Conservation (phyloP, 2,797 vertebrate genomes). For the Lithobates pipiens region DNA sequence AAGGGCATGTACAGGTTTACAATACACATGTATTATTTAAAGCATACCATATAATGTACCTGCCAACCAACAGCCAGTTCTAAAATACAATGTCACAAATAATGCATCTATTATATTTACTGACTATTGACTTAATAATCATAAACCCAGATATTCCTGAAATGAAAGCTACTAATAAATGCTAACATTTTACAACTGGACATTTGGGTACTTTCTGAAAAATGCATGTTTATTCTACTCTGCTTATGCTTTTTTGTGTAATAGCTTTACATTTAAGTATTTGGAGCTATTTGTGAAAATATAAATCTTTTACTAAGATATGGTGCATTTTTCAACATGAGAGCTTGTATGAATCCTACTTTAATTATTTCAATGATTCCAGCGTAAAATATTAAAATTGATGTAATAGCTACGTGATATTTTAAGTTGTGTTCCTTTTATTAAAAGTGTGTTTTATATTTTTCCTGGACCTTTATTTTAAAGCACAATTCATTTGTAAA, state of each 20-base stretch:
- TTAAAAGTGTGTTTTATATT: background rate
- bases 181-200: background rate
- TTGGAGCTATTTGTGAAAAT: no score
- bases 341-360: no score
- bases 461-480: background rate
- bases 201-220: background rate
- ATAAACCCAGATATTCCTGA: background rate
- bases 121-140: no score
- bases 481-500: background rate
- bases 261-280: no score
- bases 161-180: background rate
- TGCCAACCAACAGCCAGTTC: no score
- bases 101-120: no score
- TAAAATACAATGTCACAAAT: no score
- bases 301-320: no score
- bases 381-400: background rate
- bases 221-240: background rate
- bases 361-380: background rate
- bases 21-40: no score
- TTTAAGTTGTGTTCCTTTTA: background rate
- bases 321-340: no score
- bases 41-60: no score
- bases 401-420: background rate
- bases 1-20: no score
- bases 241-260: background rate